Base-by-base conservation (phyloP, 2,113 vertebrate species). In the Trematomus loennbergii region DNA sequence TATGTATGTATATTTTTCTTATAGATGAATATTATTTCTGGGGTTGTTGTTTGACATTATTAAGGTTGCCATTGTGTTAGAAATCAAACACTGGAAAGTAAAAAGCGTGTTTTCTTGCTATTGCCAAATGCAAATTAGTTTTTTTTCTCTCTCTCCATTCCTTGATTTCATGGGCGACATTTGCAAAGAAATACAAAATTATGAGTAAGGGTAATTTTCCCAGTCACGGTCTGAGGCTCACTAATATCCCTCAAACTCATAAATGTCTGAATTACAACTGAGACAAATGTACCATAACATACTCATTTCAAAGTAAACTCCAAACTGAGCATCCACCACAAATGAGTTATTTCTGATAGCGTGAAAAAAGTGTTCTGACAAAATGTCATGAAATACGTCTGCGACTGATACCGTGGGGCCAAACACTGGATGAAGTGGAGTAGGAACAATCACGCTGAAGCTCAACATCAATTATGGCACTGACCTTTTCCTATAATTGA, bases 401-500 rank as follows among this genome's bases (percentile, higher is more conserved):
- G 50, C 59, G 62, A 62, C 69, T 75, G 79, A 80, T 87, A 69
- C 84, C 85, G 81, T 59, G 79, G 81, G 84, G 25, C 72, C 45
- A 76, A 87, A 66, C 85, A 78, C 73, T 63, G 79, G 78, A 63
- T 85, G 86, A 90, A 80, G 81, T 63, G 74, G 88, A 92, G 84
- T 61, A 87, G 83, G 79, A 40, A 88, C 88, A 88, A 85, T 91
- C 87, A 84, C 65, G 66, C 58, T 18, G 49, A 69, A 71, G 81
- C 89, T 89, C 79, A 72, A 74, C 89, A 90, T 87, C 89, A 75
- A 85, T 91, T 91, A 90, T 91, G 89, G 72, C 75, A 18, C 65
- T 91, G 91, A 93, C 91, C 92, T 92, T 91, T 92, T 86, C 83
- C 66, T 75, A 87, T 91, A 89, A 91, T 91, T 88, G 88, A 86